Evolutionary conservation across 2,797 vertebrate species (phyloP).

Genomic region (Syngnathus acus): DNA sequence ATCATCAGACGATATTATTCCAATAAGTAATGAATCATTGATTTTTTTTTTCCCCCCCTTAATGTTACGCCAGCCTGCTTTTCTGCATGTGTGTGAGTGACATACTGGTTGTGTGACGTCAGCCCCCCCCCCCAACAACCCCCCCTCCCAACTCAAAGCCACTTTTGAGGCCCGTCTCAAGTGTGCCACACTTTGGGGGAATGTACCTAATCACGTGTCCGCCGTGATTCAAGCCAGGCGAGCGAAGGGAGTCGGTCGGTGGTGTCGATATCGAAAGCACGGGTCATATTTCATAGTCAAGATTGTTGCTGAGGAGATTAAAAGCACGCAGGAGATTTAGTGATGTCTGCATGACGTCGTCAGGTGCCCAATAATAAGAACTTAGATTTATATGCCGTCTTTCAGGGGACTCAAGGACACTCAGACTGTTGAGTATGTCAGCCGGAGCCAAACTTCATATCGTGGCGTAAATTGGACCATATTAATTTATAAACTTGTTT

Average conservation of each 20-base stretch:
- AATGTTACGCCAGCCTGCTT: not conserved
- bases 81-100: conserved; percentile 22
- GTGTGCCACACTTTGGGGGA: conserved; percentile 46
- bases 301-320: not conserved
- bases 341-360: not conserved
- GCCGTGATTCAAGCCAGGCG: not conserved
- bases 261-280: not conserved
- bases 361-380: not conserved
- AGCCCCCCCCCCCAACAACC: not conserved
- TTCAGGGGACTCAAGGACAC: not conserved
- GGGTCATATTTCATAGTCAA: not conserved
- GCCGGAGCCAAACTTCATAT: not conserved
- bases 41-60: not conserved
- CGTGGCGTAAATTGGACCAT: no score
- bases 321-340: not conserved
- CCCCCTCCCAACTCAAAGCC: conserved; percentile 38
- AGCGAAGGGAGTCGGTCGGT: not conserved
- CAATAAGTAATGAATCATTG: not conserved
- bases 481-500: no score
- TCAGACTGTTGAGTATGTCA: not conserved
- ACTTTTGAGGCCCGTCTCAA: conserved; percentile 55
- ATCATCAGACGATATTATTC: not conserved
- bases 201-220: conserved; percentile 37
- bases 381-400: not conserved
- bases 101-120: conserved; percentile 27